phyloP scores from a whole-genome alignment of 2,797 vertebrate species.

The Megalops cyprinoides region DNA sequence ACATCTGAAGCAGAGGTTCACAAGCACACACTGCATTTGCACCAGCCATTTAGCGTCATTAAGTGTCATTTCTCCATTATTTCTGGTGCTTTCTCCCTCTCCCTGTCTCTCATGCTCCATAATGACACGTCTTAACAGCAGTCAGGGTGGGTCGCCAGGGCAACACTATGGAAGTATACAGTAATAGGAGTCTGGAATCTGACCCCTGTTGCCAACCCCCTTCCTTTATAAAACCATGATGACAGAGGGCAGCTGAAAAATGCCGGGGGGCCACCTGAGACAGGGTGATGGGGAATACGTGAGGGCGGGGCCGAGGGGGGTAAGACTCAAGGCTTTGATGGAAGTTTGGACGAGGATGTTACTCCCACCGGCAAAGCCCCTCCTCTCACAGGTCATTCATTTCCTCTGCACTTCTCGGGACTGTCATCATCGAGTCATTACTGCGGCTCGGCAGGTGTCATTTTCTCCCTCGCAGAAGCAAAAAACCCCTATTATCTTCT shows the following conservation, averaged over 20 bases:
- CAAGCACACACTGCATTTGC: neutral
- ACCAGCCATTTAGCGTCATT: neutral
- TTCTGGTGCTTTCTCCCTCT: neutral
- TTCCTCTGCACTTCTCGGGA: too few species aligned
- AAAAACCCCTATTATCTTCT: neutral
- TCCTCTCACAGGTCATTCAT: too few species aligned
- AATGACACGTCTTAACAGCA: too few species aligned
- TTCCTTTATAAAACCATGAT: neutral
- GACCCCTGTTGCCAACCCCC: too few species aligned
- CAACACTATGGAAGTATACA: neutral
- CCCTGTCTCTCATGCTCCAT: neutral
- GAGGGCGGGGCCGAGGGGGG: too few species aligned
- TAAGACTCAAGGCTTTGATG: too few species aligned
- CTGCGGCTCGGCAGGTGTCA: neutral
- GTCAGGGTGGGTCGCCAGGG: neutral
- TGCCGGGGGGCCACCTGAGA: neutral
- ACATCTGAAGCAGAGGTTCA: conserved; percentile 18
- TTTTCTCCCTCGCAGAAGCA: neutral
- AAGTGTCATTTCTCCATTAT: neutral
- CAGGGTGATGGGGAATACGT: conserved; percentile 15
- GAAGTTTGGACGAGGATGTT: too few species aligned
- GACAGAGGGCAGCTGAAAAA: neutral
- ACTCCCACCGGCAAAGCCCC: too few species aligned
- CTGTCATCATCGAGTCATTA: neutral
- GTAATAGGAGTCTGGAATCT: too few species aligned